These are phyloP conservation scores for Glomeris maerens DNA, from an alignment of 1,140 invertebrate genomes.

Conservation along the genomic window DNA sequence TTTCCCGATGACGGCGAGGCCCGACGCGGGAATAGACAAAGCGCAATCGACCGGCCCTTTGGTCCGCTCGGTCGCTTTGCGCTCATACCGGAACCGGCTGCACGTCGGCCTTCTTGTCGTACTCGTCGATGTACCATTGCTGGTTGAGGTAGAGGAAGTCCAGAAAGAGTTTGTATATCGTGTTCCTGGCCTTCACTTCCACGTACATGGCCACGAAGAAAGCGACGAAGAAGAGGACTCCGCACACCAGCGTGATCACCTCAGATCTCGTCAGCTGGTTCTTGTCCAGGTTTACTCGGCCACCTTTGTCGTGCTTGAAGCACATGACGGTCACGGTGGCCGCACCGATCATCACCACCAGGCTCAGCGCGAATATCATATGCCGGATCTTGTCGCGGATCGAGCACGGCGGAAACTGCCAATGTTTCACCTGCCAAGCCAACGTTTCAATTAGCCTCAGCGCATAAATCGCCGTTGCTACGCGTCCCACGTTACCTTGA, in stretches of 20 bases:
- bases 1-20: too few relatives aligned
- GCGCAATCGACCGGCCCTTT: too few relatives aligned
- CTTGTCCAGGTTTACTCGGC: constrained; percentile 23
- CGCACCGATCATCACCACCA: constrained; percentile 36
- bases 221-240: constrained; percentile 39
- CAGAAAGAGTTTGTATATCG: constrained; percentile 34
- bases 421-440: constrained; percentile 31
- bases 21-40: too few relatives aligned
- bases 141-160: constrained; percentile 38
- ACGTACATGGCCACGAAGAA: constrained; percentile 43
- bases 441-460: constrained; percentile 11
- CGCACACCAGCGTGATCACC: constrained; percentile 37
- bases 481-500: too few relatives aligned
- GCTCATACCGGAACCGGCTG: constrained; percentile 10
- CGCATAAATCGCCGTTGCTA: too few relatives aligned
- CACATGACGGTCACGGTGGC: constrained; percentile 37
- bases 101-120: constrained; percentile 27
- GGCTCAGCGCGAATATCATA: constrained; percentile 32
- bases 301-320: constrained; percentile 36
- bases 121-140: constrained; percentile 38
- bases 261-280: constrained; percentile 35
- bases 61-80: too few relatives aligned
- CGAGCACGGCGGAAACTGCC: constrained; percentile 34
- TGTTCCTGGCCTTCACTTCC: constrained; percentile 39
- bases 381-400: constrained; percentile 37